These are phyloP conservation scores for Paramormyrops hopkinsi DNA, from an alignment of 2,797 vertebrate genomes.

Conservation along the genomic window DNA sequence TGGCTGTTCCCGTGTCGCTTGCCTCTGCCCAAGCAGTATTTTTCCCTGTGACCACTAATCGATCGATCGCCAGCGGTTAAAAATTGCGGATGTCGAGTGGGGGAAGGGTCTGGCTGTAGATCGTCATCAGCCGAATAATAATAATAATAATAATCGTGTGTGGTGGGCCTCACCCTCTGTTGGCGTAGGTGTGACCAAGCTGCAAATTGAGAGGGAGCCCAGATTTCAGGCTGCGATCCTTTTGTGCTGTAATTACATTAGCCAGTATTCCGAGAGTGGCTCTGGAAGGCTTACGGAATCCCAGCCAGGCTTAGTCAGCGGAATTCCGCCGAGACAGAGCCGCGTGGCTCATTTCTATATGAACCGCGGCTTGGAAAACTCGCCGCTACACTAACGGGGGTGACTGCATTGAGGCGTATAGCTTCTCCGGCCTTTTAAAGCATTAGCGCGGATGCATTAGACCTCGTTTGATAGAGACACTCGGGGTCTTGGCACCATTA, in stretches of 20 bases:
- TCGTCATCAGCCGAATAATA: not conserved
- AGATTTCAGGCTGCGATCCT: conserved; percentile 32
- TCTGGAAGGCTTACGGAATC: conserved; percentile 36
- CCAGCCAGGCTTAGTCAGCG: conserved; percentile 42
- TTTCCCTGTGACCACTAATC: not conserved
- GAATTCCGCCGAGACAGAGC: conserved; percentile 29
- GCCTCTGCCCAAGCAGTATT: not conserved
- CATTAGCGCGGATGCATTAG: conserved; percentile 38
- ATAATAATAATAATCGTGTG: not conserved
- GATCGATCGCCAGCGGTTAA: not conserved
- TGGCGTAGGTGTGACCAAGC: conserved; percentile 21
- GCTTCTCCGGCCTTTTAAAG: conserved; percentile 41
- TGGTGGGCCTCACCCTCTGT: not conserved
- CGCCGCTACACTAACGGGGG: conserved; percentile 17
- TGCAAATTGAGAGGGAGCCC: conserved; percentile 22
- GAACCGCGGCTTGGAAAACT: conserved; percentile 31
- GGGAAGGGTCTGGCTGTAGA: conserved; percentile 5
- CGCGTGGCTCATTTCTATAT: conserved; percentile 31
- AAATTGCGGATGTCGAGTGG: not conserved
- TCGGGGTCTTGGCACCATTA: conserved; percentile 20
- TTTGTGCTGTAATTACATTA: conserved; percentile 44
- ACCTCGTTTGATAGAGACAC: conserved; percentile 35
- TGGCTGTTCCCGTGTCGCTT: not conserved
- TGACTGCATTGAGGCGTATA: conserved; percentile 30
- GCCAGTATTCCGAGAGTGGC: conserved; percentile 26